Conservation (phyloP, 1,140 invertebrate species). For the Propsilocerus akamusi region DNA sequence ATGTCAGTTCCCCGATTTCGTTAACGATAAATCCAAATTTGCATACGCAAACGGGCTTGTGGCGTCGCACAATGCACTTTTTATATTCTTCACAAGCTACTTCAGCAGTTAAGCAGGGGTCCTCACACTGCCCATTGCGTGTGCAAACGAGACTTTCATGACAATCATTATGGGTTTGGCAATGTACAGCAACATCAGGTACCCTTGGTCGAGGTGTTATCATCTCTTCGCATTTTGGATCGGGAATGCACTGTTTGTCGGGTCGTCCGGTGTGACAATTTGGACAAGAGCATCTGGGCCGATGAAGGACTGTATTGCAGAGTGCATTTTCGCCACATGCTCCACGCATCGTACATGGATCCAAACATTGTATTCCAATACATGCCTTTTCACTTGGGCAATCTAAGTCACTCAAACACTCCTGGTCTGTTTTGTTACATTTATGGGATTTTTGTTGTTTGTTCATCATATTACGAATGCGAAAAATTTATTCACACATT, state of each 20-base stretch:
- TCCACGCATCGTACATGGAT: conserved; percentile 71
- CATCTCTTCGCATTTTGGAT: conserved; percentile 46
- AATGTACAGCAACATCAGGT: conserved; percentile 30
- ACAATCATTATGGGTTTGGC: conserved; percentile 49
- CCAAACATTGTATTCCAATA: conserved; percentile 67
- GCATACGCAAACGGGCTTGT: conserved; percentile 71
- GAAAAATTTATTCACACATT: not conserved
- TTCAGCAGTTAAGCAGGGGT: conserved; percentile 45
- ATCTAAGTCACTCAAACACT: conserved; percentile 77
- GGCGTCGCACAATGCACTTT: conserved; percentile 70
- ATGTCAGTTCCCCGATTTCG: conserved; percentile 62
- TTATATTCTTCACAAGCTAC: conserved; percentile 59
- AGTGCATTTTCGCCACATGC: conserved; percentile 77
- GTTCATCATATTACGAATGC: not conserved
- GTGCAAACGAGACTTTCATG: conserved; percentile 56
- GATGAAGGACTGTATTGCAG: conserved; percentile 64
- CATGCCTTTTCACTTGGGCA: conserved; percentile 82
- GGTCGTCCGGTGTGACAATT: conserved; percentile 71
- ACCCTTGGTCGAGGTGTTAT: conserved; percentile 26
- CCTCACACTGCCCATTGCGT: conserved; percentile 47
- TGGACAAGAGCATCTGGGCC: conserved; percentile 67
- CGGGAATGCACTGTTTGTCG: conserved; percentile 49
- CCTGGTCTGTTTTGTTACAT: conserved; percentile 43
- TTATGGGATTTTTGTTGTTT: conserved; percentile 4
- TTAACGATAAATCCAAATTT: conserved; percentile 72